A percentile compares a stretch with the other conserved stretches of the same genome.
Evolutionary conservation across 2,113 vertebrate species (phyloP).

Genomic region (Hypanus sabinus): DNA sequence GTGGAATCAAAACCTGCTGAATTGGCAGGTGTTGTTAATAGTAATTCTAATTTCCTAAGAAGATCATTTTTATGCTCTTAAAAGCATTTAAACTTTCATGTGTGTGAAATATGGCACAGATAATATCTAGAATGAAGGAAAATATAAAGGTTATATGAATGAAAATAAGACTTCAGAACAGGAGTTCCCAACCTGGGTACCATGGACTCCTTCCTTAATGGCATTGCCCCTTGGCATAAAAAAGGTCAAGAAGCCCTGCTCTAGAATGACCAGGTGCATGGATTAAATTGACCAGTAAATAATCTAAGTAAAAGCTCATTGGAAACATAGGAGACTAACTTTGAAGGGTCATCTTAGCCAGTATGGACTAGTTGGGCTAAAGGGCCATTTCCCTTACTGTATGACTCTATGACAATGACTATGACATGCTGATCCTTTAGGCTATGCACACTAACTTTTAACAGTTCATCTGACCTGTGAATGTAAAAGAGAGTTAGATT

Average conservation of each 20-base stretch:
- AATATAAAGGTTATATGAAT: background rate
- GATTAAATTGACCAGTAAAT: background rate
- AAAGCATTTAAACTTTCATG: background rate
- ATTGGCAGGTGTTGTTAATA: background rate
- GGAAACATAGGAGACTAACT: too few relatives aligned
- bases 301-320: too few relatives aligned
- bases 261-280: background rate
- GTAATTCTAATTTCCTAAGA: background rate
- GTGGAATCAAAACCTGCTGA: background rate
- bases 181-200: too few relatives aligned
- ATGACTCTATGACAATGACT: too few relatives aligned
- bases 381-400: too few relatives aligned
- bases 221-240: too few relatives aligned
- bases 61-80: background rate
- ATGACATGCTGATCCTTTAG: background rate
- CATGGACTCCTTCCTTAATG: too few relatives aligned
- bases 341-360: too few relatives aligned
- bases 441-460: background rate
- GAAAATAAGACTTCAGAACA: background rate
- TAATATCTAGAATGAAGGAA: background rate
- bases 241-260: too few relatives aligned
- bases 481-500: too few relatives aligned
- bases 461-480: background rate
- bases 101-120: background rate
- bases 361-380: too few relatives aligned